phyloP scores from a whole-genome alignment of 2,113 vertebrate genomes.

The Origma solitaria region DNA sequence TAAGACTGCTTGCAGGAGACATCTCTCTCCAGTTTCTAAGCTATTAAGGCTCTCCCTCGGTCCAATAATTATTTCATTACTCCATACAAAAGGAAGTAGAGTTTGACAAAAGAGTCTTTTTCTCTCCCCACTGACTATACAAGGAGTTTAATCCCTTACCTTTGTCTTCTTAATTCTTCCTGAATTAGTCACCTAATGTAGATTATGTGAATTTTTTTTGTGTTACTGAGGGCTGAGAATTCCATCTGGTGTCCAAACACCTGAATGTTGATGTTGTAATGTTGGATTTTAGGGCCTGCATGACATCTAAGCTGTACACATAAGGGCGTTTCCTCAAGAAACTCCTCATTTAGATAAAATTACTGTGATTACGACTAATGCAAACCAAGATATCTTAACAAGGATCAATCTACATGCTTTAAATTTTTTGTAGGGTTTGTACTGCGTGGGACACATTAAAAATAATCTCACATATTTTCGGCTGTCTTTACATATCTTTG shows the following conservation, averaged over 20 bases:
- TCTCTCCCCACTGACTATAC: neutral
- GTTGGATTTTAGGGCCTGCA: neutral
- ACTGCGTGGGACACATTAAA: neutral
- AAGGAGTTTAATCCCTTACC: neutral
- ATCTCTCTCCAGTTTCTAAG: neutral
- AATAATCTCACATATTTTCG: neutral
- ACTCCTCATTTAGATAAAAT: constrained; percentile 7
- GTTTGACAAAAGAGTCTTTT: neutral
- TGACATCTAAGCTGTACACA: neutral
- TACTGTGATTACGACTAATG: neutral
- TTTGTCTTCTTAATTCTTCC: constrained; percentile 1
- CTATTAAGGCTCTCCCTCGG: neutral
- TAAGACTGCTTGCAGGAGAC: neutral
- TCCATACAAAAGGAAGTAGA: neutral
- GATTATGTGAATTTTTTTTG: neutral
- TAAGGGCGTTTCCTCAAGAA: neutral
- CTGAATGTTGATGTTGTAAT: neutral
- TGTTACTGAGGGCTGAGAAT: neutral
- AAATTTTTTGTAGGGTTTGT: neutral
- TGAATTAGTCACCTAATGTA: constrained; percentile 3
- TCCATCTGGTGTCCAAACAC: neutral
- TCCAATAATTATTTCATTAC: constrained; percentile 27
- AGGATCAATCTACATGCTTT: neutral
- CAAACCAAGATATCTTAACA: neutral
- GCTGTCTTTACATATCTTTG: neutral